Percentiles rank a stretch among this genome's conserved stretches.
Conservation (phyloP, 92 coral and sea anemone genomes). For the Phymanthus crucifer region DNA sequence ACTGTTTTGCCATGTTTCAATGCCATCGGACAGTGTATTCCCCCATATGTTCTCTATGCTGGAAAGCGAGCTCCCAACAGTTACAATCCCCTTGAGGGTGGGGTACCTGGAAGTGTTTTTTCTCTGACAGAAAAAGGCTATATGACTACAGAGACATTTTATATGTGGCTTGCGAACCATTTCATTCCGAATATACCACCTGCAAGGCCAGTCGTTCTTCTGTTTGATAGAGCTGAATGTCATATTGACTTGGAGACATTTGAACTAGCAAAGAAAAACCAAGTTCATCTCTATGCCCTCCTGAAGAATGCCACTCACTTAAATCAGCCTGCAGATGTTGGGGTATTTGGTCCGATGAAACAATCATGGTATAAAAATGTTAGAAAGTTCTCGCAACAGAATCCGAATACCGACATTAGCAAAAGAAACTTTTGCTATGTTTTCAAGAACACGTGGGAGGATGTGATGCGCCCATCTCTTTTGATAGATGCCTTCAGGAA, state of each 20-base stretch:
- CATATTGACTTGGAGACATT: conserved; percentile 42
- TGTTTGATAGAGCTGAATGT: conserved; percentile 33
- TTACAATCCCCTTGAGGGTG: conserved; percentile 56
- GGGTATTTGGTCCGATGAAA: conserved; percentile 31
- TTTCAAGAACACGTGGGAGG: conserved; percentile 43
- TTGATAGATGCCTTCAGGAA: conserved; percentile 41
- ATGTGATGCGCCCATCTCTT: conserved; percentile 44
- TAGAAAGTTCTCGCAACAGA: neutral
- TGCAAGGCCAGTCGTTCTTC: conserved; percentile 36
- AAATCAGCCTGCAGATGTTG: conserved; percentile 19
- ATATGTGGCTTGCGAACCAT: conserved; percentile 48
- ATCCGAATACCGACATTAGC: conserved; percentile 16
- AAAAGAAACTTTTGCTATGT: conserved; percentile 25
- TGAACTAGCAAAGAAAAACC: conserved; percentile 26
- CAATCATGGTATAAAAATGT: neutral
- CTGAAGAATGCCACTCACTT: conserved; percentile 9
- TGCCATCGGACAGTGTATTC: conserved; percentile 55
- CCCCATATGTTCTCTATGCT: conserved; percentile 53
- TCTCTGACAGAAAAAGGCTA: no score
- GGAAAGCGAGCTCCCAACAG: conserved; percentile 41
- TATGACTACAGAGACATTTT: conserved; percentile 56
- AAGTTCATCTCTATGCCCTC: conserved; percentile 1
- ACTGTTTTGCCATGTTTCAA: conserved; percentile 51
- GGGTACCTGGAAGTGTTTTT: conserved; percentile 50
- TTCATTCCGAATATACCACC: conserved; percentile 26